These are phyloP conservation scores for Neolamprologus sp. DNA, from an alignment of 2,113 vertebrate genomes.

Conservation along the genomic window DNA sequence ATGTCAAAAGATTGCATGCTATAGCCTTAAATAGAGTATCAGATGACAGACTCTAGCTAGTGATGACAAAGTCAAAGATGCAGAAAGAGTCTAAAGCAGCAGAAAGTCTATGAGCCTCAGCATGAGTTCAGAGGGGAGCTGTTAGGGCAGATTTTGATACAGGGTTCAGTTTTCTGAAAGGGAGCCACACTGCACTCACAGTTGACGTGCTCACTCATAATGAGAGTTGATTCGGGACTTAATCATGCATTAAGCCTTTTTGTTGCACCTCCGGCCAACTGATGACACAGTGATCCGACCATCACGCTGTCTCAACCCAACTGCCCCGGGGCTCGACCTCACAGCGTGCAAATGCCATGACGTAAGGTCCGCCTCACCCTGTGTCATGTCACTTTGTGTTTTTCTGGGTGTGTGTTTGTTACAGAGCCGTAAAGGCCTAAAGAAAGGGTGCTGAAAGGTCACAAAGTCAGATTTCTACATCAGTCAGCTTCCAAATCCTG, in stretches of 20 bases:
- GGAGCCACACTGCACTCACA: background rate
- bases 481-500: background rate
- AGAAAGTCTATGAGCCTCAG: background rate
- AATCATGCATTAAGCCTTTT: conserved; percentile 44
- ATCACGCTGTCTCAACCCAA: conserved; percentile 1
- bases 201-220: conserved; percentile 39
- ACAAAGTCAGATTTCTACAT: background rate
- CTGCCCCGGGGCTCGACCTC: conserved; percentile 2
- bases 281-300: conserved; percentile 48
- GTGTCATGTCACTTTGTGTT: background rate
- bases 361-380: conserved; percentile 9
- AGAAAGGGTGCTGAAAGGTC: background rate
- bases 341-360: conserved; percentile 35
- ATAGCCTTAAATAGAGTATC: background rate
- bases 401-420: background rate
- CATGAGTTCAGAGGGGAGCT: background rate
- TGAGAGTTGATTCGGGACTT: conserved; percentile 41
- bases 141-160: background rate
- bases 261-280: conserved; percentile 48
- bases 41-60: background rate
- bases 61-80: background rate
- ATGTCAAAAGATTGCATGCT: background rate
- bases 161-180: background rate
- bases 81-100: background rate
- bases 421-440: background rate